Base-by-base conservation (phyloP, 2,888 invertebrate species). In the Acleris literana region DNA sequence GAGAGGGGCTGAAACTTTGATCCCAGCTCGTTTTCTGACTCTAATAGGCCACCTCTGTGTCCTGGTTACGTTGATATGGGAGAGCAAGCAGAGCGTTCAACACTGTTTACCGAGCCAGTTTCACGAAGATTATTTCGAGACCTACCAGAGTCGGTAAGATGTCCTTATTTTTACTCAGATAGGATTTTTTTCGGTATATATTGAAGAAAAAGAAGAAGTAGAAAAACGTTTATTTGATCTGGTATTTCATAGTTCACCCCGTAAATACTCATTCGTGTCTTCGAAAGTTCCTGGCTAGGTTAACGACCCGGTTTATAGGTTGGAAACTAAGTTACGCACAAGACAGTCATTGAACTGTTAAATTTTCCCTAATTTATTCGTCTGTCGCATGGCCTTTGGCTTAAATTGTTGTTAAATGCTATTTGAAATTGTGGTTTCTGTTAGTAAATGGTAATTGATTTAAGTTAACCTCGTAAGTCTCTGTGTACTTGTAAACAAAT, bases 1-100 rank as follows among this genome's bases (percentile, higher is more conserved):
- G 92, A 86, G 88, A 88, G 88, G 88, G 70, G 86, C 87, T 49
- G 85, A 81, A 82, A 93, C 79, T 53, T 78, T 95, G 66, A 93
- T 95, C 72, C 95, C 96, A 71, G 94, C 95, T 63, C 93, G 96
- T 73, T 96, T 96, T 86, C 86, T 96, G 71, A 94, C 94, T 69
- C 90, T 96, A 59, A 87, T 95, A 69, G 95, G 95, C 61, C 96
- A 96, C 86, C 90, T 96, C 63, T 94, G 94, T 68, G 93, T 96
- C 72, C 90, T 94, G 58, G 92, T 95, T 66, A 93, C 95, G 68
- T 89, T 96, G 74, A 86, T 96, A 93, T 96, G 95, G 94, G 94
- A 93, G 92, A 93, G 87, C 86, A 87, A 90, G 78, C 88, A 88
- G 93, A 93, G 89, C 80, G 88, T 87, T 76, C 90, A 81, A 74